Percentiles rank a stretch among this genome's conserved stretches.
Conservation (phyloP, 2,113 vertebrate genomes). For the Stercorarius parasiticus region DNA sequence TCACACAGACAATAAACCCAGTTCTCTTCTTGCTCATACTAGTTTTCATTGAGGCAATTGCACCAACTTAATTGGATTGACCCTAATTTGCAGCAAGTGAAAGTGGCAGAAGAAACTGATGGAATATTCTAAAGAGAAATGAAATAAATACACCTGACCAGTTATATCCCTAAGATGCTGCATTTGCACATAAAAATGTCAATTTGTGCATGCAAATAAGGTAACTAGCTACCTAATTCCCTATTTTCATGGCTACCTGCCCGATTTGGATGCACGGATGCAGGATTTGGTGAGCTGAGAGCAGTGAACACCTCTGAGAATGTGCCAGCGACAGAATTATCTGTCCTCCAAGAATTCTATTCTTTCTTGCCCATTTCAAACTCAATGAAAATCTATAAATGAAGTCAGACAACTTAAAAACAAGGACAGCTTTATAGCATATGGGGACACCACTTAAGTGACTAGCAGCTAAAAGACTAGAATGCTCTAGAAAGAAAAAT, state of each 20-base stretch:
- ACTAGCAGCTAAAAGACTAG: neutral
- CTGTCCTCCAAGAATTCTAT: neutral
- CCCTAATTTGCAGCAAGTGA: neutral
- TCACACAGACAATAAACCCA: neutral
- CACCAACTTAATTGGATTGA: neutral
- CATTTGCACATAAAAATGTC: neutral
- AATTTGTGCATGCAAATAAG: neutral
- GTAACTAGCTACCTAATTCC: neutral
- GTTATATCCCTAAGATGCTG: neutral
- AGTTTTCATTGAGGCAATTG: neutral
- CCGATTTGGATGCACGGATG: neutral
- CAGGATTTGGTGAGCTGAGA: neutral
- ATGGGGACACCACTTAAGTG: neutral
- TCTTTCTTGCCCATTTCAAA: neutral
- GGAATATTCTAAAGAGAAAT: neutral
- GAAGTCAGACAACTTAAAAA: neutral
- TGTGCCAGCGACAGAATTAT: neutral
- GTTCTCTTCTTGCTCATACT: neutral
- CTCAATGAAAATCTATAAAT: neutral
- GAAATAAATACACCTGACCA: neutral
- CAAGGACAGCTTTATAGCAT: neutral
- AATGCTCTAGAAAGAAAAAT: constrained; percentile 33
- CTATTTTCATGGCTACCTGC: neutral
- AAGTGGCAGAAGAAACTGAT: neutral
- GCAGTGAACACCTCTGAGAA: neutral